Conservation (phyloP, 2,113 vertebrate species). For the Sapajus apella region DNA sequence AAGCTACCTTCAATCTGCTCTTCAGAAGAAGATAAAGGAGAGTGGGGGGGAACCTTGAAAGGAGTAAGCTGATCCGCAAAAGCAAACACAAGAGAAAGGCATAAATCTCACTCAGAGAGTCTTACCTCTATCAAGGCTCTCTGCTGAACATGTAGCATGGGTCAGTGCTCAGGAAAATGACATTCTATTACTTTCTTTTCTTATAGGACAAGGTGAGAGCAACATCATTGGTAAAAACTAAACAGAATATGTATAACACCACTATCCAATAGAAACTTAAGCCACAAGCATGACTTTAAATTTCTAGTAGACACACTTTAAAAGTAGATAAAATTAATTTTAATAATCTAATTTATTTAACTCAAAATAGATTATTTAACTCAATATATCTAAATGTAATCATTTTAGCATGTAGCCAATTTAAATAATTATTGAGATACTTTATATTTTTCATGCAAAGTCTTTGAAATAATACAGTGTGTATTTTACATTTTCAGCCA, state of each 20-base stretch:
- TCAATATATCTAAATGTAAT: not conserved
- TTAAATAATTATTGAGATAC: not conserved
- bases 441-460: not conserved
- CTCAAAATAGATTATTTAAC: not conserved
- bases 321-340: not conserved
- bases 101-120: not conserved
- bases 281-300: not conserved
- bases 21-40: not conserved
- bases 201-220: not conserved
- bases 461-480: not conserved
- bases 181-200: not conserved
- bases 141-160: not conserved
- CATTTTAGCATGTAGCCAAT: not conserved
- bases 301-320: not conserved
- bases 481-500: not conserved
- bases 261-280: not conserved
- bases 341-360: slow-evolving; percentile 8
- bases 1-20: not conserved
- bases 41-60: not conserved
- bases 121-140: not conserved
- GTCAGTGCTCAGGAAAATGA: not conserved
- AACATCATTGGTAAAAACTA: not conserved
- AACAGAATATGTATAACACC: not conserved
- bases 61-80: not conserved
- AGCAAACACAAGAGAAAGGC: not conserved